Evolutionary conservation across 2,888 invertebrate species (phyloP).

Genomic region (Ceraclea dissimilis): DNA sequence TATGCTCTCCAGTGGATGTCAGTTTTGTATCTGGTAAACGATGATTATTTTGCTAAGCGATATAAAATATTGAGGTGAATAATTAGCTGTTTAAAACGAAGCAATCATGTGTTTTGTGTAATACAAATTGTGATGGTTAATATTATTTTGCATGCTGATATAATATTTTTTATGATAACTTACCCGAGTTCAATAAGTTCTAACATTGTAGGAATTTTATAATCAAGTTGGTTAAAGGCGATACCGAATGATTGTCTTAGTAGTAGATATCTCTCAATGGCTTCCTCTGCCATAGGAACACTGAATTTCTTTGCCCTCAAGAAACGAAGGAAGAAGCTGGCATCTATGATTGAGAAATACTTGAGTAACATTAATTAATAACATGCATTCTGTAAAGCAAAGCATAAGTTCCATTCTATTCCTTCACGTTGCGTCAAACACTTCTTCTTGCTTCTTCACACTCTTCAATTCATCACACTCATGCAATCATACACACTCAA

Average conservation of each 20-base stretch:
- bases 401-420: not conserved
- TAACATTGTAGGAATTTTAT: slow-evolving; percentile 59
- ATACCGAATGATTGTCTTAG: slow-evolving; percentile 70
- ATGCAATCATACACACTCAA: too few species aligned
- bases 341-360: slow-evolving; percentile 44
- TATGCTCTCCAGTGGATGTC: too few species aligned
- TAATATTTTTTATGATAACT: too few species aligned
- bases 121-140: not conserved
- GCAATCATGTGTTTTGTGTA: not conserved
- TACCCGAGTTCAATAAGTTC: slow-evolving; percentile 66
- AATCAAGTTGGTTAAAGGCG: slow-evolving; percentile 66
- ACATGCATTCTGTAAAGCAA: not conserved
- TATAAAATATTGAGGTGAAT: too few species aligned
- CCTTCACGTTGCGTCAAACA: not conserved
- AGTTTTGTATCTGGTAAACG: too few species aligned
- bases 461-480: too few species aligned
- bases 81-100: too few species aligned
- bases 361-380: slow-evolving; percentile 12
- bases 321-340: slow-evolving; percentile 64
- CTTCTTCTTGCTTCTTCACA: not conserved
- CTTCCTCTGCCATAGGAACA: slow-evolving; percentile 70
- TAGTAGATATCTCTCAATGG: slow-evolving; percentile 68
- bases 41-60: too few species aligned
- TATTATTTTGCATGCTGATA: not conserved
- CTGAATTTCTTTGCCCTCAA: slow-evolving; percentile 76